Evolutionary conservation across 2,113 vertebrate genomes (phyloP), one percentile per base, ranked within the genome.

Genomic region (Ammodytes marinus): DNA sequence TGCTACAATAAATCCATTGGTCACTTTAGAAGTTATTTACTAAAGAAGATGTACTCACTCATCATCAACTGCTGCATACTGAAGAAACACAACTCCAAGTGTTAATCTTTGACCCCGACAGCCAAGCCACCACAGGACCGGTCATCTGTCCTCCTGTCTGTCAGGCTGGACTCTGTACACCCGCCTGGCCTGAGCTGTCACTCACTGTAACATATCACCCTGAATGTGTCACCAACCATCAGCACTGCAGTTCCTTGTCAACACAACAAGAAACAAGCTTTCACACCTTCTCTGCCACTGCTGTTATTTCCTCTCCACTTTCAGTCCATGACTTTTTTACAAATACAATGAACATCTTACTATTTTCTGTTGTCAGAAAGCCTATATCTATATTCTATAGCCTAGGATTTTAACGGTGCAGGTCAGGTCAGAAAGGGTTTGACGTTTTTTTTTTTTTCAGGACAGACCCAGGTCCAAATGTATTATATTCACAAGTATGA

Each of bases 151-250:
- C 1, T 12, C 54, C 61, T 5, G 43, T 85, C 87, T 27, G 73
- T 78, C 83, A 79, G 81, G 46, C 75, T 6, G 4, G 78, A 80
- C 43, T 78, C 79, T 42, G 80, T 43, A 13, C 43, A 6, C 59
- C 17, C 15, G 50, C 68, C 59, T 4, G 67, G 71, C 74, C 74
- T 0, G 59, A 71, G 59, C 86, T 79, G 82, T 89, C 90, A 83
- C 35, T 80, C 70, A 52, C 58, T 0, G 27, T 47, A 2, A 83
- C 87, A 83, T 82, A 14, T 82, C 85, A 85, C 90, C 81, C 53
- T 0, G 0, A 53, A 59, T 9, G 63, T 80, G 87, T 87, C 83
- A 73, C 14, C 80, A 57, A 73, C 86, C 83, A 87, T 91, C 80
- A 79, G 67, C 69, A 10, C 69, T 1, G 53, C 54, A 14, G 69